phyloP scores from a whole-genome alignment of 2,888 invertebrate genomes.

The Perithous albicinctus region DNA sequence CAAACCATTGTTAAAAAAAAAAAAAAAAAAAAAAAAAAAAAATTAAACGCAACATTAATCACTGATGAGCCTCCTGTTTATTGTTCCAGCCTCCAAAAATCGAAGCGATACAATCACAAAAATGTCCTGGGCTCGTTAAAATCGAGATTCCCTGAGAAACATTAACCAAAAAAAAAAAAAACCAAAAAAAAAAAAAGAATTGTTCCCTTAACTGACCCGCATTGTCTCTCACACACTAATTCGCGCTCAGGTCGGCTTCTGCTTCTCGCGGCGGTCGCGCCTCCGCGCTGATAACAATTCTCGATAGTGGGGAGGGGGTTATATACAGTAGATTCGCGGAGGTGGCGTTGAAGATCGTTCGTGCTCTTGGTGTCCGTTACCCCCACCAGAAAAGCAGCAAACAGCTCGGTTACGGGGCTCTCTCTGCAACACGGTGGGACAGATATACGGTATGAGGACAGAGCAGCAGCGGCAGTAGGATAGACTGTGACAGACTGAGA shows the following conservation, averaged over 20 bases:
- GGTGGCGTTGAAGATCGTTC: conserved; percentile 62
- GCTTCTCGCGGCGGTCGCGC: conserved; percentile 66
- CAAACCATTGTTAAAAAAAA: too few relatives aligned
- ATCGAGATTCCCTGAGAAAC: not conserved
- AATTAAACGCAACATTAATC: too few relatives aligned
- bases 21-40: too few relatives aligned
- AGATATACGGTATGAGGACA: not conserved
- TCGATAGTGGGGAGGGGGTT: conserved; percentile 49
- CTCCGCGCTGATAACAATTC: conserved; percentile 62
- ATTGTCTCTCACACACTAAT: conserved; percentile 46
- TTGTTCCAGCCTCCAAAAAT: too few relatives aligned
- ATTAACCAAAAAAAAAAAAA: too few relatives aligned
- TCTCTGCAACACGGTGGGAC: not conserved
- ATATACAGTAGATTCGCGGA: conserved; percentile 54
- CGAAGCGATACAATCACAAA: too few relatives aligned
- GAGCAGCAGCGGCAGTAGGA: not conserved
- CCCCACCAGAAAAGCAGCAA: conserved; percentile 52
- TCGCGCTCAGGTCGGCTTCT: conserved; percentile 44
- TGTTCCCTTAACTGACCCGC: conserved; percentile 49
- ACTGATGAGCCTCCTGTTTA: too few relatives aligned
- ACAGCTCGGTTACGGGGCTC: conserved; percentile 50
- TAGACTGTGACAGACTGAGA: conserved; percentile 11
- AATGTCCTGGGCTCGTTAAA: too few relatives aligned
- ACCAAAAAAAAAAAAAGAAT: too few relatives aligned
- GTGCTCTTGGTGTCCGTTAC: conserved; percentile 63